Conservation (phyloP, 2,888 invertebrate genomes). For the Limnephilus auricula region DNA sequence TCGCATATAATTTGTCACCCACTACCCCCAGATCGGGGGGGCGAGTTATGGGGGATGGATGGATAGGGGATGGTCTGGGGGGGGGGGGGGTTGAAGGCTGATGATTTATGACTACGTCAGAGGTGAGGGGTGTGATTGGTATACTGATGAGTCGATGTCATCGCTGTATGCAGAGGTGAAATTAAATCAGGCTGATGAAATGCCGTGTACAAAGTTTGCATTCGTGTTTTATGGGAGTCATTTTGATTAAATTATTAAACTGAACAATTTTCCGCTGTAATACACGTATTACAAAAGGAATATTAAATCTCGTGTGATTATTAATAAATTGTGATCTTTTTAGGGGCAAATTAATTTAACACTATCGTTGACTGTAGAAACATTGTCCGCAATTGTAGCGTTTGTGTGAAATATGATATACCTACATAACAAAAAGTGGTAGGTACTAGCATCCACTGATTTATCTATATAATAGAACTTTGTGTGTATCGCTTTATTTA, state of each 20-base stretch:
- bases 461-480: not conserved
- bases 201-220: constrained; percentile 21
- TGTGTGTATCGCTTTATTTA: not conserved
- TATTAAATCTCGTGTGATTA: not conserved
- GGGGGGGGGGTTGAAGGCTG: constrained; percentile 24
- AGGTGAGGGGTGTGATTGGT: constrained; percentile 61
- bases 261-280: not conserved
- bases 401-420: not conserved
- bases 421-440: not conserved
- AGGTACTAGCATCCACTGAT: not conserved
- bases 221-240: constrained; percentile 8
- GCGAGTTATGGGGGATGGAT: constrained; percentile 44
- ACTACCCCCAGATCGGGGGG: constrained; percentile 34
- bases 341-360: not conserved
- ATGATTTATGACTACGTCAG: constrained; percentile 53
- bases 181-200: constrained; percentile 47
- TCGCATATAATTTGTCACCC: constrained; percentile 60
- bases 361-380: not conserved
- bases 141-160: constrained; percentile 53
- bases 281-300: not conserved
- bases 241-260: constrained; percentile 2
- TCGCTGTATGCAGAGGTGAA: constrained; percentile 34
- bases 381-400: not conserved
- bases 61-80: not conserved
- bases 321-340: not conserved